Conservation (phyloP, 2,113 vertebrate species). For the Psettodes erumei region DNA sequence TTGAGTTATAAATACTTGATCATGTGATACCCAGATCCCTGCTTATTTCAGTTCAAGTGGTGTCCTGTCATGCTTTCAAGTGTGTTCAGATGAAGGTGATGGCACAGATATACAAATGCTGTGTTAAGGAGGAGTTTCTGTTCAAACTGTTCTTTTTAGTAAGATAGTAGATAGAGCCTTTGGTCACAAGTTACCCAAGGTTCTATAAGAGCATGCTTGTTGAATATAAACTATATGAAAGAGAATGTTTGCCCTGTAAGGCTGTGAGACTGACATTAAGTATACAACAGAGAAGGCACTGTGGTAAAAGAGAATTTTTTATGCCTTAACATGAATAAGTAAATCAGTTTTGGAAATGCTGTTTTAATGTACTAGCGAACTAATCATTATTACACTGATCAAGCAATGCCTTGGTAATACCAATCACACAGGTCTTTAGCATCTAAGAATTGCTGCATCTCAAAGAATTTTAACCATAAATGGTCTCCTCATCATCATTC, state of each 20-base stretch:
- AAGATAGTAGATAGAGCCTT: not conserved
- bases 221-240: not conserved
- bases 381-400: no score
- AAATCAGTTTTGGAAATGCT: not conserved
- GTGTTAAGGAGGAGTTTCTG: not conserved
- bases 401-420: no score
- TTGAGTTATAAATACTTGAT: slow-evolving; percentile 9
- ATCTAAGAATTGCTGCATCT: no score
- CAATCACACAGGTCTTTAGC: no score
- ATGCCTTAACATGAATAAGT: no score
- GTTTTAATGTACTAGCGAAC: no score
- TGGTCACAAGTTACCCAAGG: not conserved
- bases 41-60: not conserved
- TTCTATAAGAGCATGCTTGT: not conserved
- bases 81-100: not conserved
- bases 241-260: not conserved
- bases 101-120: not conserved
- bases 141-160: not conserved
- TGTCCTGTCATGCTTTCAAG: not conserved
- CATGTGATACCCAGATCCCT: not conserved
- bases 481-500: no score
- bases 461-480: no score
- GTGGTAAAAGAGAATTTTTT: not conserved
- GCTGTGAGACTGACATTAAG: not conserved
- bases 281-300: not conserved